A percentile compares a stretch with the other conserved stretches of the same genome.
Evolutionary conservation across 2,888 invertebrate species (phyloP).

Genomic region (Leptarthrus brevirostris): DNA sequence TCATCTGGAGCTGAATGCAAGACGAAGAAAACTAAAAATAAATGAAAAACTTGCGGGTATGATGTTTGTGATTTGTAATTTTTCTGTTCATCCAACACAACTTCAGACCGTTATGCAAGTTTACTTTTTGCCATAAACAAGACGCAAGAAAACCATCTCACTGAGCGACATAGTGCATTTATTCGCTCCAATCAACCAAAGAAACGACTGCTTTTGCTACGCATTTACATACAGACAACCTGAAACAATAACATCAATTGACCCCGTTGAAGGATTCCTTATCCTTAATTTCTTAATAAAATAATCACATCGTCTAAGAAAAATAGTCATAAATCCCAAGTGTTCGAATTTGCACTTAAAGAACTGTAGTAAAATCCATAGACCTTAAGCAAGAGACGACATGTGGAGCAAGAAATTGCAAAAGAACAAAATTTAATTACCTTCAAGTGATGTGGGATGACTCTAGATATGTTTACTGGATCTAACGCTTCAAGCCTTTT

Average conservation of each 20-base stretch:
- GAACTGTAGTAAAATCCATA: background rate
- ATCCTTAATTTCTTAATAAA: background rate
- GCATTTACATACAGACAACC: conserved; percentile 16
- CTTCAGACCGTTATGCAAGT: conserved; percentile 15
- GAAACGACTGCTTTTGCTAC: background rate
- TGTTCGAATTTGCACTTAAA: background rate
- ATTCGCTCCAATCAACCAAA: background rate
- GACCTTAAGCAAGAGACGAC: conserved; percentile 10
- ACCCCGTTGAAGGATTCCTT: background rate
- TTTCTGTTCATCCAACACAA: conserved; percentile 27
- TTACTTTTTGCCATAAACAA: conserved; percentile 4
- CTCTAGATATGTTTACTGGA: background rate
- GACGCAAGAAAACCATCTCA: background rate
- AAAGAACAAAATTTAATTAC: conserved; percentile 42
- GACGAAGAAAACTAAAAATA: background rate
- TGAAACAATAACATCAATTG: conserved; percentile 18
- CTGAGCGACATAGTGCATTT: background rate
- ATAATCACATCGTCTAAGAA: conserved; percentile 14
- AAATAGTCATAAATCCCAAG: conserved; percentile 23
- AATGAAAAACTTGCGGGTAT: conserved; percentile 2
- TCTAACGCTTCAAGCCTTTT: background rate
- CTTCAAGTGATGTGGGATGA: conserved; percentile 32
- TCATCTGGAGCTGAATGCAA: background rate
- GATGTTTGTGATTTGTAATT: conserved; percentile 46
- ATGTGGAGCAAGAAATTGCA: conserved; percentile 35